Base-by-base conservation (phyloP, 2,888 invertebrate genomes). In the Eupithecia inturbata region DNA sequence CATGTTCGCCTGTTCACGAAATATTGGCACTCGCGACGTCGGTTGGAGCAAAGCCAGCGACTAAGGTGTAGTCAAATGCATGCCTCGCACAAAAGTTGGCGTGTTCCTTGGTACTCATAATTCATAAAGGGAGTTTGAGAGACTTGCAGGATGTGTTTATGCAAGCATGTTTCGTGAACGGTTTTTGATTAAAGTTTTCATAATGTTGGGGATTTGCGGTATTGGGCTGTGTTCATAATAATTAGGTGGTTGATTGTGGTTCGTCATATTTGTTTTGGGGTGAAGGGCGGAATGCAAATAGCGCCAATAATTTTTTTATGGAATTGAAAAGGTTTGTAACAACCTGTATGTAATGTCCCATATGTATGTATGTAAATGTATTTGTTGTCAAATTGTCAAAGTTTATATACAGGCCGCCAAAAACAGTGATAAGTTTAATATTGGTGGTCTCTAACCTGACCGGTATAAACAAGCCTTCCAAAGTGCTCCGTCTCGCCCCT, bases 11-110 rank as follows among this genome's bases (percentile, higher is more conserved):
- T 73, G 57, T 41, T 69, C 70, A 26, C 68, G 66, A 73, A 76
- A 76, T 76, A 76, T 71, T 71, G 73, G 76, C 71, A 60, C 68
- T 68, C n/a, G 57, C 57, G 64, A 22, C 72, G 62, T 72, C 67
- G 75, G 75, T 75, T 75, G 75, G 75, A 73, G 49, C 68, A n/a
- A 33, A 14, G 76, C 76, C 76, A 76, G 72, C 69, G 71, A 62
- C 70, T 70, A 67, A 69, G 60, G 71, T 73, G 68, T 71, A 76
- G 71, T 76, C 73, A 72, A 71, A 76, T 74, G 73, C 76, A 76
- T 41, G 66, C 67, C 68, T 62, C 64, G 68, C 68, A 39, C 9
- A 31, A 31, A 62, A 31, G 31, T 31, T 19, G 31, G 62, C 62
- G 31, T 41, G 63, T 60, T 64, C 36, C 41, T 70, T 0, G 60